Evolutionary conservation across 2,797 vertebrate genomes (phyloP).

Genomic region (Tangara arthus): DNA sequence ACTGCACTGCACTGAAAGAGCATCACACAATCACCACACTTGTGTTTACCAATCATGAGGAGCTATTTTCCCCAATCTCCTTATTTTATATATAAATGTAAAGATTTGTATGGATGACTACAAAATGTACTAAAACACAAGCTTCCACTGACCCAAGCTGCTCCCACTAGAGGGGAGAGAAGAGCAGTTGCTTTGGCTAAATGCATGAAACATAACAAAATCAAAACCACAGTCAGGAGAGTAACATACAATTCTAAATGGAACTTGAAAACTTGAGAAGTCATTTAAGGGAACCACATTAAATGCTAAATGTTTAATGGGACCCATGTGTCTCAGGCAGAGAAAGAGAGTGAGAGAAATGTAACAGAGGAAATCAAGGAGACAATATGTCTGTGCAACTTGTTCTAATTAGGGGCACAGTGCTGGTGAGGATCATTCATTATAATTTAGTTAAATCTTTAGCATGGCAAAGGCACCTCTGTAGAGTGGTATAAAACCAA

Average conservation of each 20-base stretch:
- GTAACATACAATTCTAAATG: conserved; percentile 78
- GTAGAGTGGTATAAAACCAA: conserved; percentile 71
- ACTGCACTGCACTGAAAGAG: not conserved
- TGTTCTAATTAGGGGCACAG: conserved; percentile 84
- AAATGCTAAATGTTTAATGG: conserved; percentile 84
- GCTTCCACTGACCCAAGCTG: not conserved
- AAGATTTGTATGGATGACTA: not conserved
- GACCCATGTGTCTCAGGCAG: conserved; percentile 81
- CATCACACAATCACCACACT: not conserved
- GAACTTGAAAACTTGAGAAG: conserved; percentile 83
- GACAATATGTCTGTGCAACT: conserved; percentile 84
- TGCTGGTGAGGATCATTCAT: conserved; percentile 77
- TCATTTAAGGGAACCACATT: conserved; percentile 85
- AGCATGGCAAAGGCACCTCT: conserved; percentile 75
- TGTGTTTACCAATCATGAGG: not conserved
- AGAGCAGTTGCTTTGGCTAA: conserved; percentile 61
- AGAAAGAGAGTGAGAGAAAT: conserved; percentile 79
- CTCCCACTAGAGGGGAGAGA: conserved; percentile 73
- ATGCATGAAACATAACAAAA: conserved; percentile 63
- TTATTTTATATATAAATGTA: not conserved
- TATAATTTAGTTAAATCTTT: conserved; percentile 78
- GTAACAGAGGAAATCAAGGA: conserved; percentile 82
- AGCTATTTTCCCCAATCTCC: not conserved
- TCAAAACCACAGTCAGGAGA: conserved; percentile 75
- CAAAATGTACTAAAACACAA: not conserved